Conservation (phyloP, 2,888 invertebrate genomes). For the Bursaphelenchus okinawaensis region DNA sequence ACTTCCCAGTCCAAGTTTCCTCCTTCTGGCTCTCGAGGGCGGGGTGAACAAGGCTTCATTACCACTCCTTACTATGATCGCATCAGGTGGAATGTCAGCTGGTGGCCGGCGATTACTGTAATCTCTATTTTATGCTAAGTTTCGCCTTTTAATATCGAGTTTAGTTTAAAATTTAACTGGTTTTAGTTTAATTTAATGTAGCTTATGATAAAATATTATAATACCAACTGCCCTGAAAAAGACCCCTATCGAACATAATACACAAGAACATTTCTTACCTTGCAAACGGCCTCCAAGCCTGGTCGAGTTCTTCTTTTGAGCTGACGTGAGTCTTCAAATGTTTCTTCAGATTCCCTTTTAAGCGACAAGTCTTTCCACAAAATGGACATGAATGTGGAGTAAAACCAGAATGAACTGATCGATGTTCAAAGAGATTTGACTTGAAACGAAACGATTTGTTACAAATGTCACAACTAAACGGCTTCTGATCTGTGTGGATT, state of each 20-base stretch:
- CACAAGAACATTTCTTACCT: constrained; percentile 37
- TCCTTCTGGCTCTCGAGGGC: constrained; percentile 30
- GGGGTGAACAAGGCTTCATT: constrained; percentile 45
- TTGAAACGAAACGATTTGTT: constrained; percentile 56
- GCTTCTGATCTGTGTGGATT: constrained; percentile 58
- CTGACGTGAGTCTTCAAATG: constrained; percentile 57
- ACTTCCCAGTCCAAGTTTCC: constrained; percentile 46
- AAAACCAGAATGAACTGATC: constrained; percentile 54
- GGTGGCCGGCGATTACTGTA: constrained; percentile 55
- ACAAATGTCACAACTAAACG: constrained; percentile 56
- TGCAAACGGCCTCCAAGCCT: constrained; percentile 57
- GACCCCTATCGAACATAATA: too few relatives aligned
- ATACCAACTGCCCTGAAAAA: too few relatives aligned
- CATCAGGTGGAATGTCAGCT: constrained; percentile 53
- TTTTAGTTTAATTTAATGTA: too few relatives aligned
- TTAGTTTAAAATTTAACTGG: too few relatives aligned
- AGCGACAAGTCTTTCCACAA: constrained; percentile 56
- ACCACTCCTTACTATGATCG: constrained; percentile 49
- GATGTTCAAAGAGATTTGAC: constrained; percentile 57
- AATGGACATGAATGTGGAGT: constrained; percentile 53
- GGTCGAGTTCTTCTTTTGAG: constrained; percentile 57
- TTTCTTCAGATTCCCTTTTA: constrained; percentile 57
- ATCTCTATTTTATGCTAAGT: background rate
- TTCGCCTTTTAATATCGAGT: too few relatives aligned
- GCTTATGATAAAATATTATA: too few relatives aligned